Evolutionary conservation across 2,797 vertebrate species (phyloP).

Genomic region (Sebastes wilsoni): DNA sequence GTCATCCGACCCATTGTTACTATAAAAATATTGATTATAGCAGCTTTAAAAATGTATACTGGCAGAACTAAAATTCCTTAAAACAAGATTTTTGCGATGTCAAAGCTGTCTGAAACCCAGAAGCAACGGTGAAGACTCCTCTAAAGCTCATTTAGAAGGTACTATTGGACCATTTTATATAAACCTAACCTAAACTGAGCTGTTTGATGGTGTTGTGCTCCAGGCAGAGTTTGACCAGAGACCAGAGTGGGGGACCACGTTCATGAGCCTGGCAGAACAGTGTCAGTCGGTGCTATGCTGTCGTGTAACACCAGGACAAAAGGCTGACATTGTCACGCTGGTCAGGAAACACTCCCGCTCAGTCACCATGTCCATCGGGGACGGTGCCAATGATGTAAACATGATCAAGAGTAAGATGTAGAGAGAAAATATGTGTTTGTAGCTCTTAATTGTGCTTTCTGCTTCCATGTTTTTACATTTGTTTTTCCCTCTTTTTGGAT

Average conservation of each 20-base stretch:
- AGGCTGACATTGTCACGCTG: constrained; percentile 87
- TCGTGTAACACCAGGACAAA: constrained; percentile 93
- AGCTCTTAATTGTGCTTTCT: neutral
- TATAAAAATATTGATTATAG: neutral
- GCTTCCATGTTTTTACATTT: neutral
- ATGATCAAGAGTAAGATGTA: constrained; percentile 95
- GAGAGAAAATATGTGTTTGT: neutral
- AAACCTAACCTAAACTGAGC: neutral
- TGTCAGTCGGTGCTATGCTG: constrained; percentile 95
- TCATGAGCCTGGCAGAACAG: constrained; percentile 85
- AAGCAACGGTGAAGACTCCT: neutral
- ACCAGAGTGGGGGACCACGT: constrained; percentile 76
- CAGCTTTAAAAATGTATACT: neutral
- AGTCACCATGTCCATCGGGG: constrained; percentile 91
- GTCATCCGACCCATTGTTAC: neutral
- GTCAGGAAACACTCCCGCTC: constrained; percentile 87
- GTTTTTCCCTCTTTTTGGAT: neutral
- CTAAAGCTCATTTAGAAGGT: neutral
- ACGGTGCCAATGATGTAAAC: constrained; percentile 95
- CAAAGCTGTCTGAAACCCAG: neutral
- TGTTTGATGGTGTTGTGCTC: constrained; percentile 2
- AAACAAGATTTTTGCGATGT: neutral
- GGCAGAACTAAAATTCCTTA: neutral
- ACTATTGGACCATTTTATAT: neutral
- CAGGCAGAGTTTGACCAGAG: constrained; percentile 78